Evolutionary conservation across 1,140 invertebrate genomes (phyloP).

Genomic region (Drosophila willistoni): DNA sequence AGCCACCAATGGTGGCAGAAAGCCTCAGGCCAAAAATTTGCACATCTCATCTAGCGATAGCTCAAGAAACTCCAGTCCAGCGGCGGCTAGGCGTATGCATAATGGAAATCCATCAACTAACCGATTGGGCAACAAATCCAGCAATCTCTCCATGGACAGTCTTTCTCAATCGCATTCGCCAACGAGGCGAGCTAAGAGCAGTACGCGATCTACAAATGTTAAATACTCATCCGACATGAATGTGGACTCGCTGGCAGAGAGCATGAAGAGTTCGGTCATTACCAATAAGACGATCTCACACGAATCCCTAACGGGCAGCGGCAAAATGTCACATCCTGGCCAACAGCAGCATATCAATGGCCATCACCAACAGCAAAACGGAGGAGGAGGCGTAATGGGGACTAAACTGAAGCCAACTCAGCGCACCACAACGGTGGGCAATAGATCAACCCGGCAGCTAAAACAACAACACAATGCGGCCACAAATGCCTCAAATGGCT

Average conservation of each 20-base stretch:
- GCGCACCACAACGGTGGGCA: constrained; percentile 49
- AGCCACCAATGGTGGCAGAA: constrained; percentile 39
- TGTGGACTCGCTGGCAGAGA: constrained; percentile 84
- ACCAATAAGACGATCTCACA: constrained; percentile 83
- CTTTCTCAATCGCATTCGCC: constrained; percentile 75
- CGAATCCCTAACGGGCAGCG: constrained; percentile 70
- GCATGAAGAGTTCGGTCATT: constrained; percentile 83
- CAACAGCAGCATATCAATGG: constrained; percentile 59
- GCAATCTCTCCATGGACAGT: constrained; percentile 84
- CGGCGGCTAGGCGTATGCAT: constrained; percentile 84
- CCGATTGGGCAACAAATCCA: constrained; percentile 83
- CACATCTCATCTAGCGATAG: constrained; percentile 82
- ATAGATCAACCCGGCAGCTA: constrained; percentile 63
- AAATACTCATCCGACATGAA: constrained; percentile 84
- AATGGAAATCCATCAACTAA: constrained; percentile 49
- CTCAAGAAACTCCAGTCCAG: constrained; percentile 88
- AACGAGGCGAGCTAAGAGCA: constrained; percentile 66
- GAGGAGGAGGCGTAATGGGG: neutral
- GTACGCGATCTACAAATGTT: constrained; percentile 31
- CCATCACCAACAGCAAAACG: constrained; percentile 22
- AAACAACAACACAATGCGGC: constrained; percentile 71
- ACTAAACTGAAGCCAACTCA: constrained; percentile 40
- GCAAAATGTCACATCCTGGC: constrained; percentile 52
- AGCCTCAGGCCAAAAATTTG: constrained; percentile 66
- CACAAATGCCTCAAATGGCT: constrained; percentile 67